Percentiles rank a stretch among this genome's conserved stretches.
phyloP scores from a whole-genome alignment of 1,140 invertebrate genomes.

The Dolichoris vasculosae region DNA sequence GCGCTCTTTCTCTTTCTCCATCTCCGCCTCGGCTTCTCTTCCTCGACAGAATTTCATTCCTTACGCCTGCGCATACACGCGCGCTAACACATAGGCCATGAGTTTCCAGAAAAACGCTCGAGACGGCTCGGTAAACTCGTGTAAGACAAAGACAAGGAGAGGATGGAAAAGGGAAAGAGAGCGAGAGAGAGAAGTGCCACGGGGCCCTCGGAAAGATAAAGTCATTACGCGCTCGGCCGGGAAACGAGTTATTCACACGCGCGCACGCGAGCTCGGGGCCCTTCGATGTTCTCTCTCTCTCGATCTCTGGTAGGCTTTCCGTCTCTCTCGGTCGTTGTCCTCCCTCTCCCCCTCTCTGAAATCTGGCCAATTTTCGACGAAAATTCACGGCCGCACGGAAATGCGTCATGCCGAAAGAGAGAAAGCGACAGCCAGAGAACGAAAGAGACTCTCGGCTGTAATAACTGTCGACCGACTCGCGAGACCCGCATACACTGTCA shows the following conservation, averaged over 20 bases:
- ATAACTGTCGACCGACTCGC: slow-evolving; percentile 10
- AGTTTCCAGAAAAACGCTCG: slow-evolving; percentile 35
- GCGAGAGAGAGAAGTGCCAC: slow-evolving; percentile 24
- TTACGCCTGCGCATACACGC: not conserved
- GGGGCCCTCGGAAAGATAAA: slow-evolving; percentile 42
- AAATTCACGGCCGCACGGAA: slow-evolving; percentile 16
- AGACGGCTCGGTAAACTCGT: slow-evolving; percentile 16
- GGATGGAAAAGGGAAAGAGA: not conserved
- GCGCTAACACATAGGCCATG: not conserved
- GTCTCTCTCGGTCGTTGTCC: slow-evolving; percentile 20
- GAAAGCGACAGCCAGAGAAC: not conserved
- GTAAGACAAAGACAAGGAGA: slow-evolving; percentile 2
- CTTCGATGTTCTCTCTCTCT: slow-evolving; percentile 10
- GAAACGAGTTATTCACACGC: slow-evolving; percentile 52
- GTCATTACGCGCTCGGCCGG: slow-evolving; percentile 45
- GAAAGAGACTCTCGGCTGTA: not conserved
- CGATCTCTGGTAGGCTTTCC: not conserved
- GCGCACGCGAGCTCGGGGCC: slow-evolving; percentile 28
- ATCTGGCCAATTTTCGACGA: slow-evolving; percentile 38
- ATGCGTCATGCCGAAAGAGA: not conserved
- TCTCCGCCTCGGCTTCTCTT: not conserved
- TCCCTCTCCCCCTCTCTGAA: not conserved
- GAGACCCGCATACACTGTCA: not conserved
- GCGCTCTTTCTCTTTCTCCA: not conserved
- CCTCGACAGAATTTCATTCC: slow-evolving; percentile 18